Percentiles rank a stretch among this genome's conserved stretches.
phyloP scores from a whole-genome alignment of 2,888 invertebrate species.

The Drosophila siamana region DNA sequence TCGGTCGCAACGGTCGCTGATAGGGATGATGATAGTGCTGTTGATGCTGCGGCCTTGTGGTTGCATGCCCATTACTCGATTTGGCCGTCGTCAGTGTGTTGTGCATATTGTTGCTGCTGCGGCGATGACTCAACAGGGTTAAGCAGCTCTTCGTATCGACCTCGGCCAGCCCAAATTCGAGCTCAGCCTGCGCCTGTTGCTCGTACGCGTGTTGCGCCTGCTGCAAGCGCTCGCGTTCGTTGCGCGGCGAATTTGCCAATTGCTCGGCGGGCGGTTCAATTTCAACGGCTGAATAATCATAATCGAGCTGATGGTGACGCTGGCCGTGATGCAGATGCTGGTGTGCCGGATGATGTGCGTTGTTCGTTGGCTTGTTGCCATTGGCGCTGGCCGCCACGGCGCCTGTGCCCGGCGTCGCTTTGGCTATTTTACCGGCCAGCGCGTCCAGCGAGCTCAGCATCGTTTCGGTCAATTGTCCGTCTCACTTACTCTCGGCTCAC shows the following conservation, averaged over 20 bases:
- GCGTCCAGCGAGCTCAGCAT: constrained; percentile 95
- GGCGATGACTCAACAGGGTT: constrained; percentile 56
- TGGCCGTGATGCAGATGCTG: constrained; percentile 55
- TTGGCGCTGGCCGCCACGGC: constrained; percentile 78
- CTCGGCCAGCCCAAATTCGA: constrained; percentile 77
- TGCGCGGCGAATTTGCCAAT: constrained; percentile 71
- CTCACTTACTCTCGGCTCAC: neutral
- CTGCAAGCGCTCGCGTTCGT: constrained; percentile 64
- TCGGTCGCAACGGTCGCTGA: constrained; percentile 64
- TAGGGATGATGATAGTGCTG: constrained; percentile 71
- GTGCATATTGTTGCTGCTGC: constrained; percentile 62
- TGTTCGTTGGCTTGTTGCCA: constrained; percentile 64
- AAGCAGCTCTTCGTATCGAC: constrained; percentile 66
- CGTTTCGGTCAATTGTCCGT: neutral
- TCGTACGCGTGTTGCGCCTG: constrained; percentile 75
- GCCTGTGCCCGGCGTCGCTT: constrained; percentile 88
- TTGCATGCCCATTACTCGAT: constrained; percentile 34
- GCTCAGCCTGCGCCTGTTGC: constrained; percentile 70
- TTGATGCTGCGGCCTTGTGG: constrained; percentile 34
- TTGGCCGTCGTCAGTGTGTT: constrained; percentile 73
- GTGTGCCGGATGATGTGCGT: constrained; percentile 60
- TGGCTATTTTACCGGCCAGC: constrained; percentile 94
- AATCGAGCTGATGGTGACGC: constrained; percentile 72
- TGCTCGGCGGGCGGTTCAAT: constrained; percentile 72
- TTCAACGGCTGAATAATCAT: constrained; percentile 73